Evolutionary conservation across 2,888 invertebrate genomes (phyloP).

Genomic region (Mythimna loreyi): DNA sequence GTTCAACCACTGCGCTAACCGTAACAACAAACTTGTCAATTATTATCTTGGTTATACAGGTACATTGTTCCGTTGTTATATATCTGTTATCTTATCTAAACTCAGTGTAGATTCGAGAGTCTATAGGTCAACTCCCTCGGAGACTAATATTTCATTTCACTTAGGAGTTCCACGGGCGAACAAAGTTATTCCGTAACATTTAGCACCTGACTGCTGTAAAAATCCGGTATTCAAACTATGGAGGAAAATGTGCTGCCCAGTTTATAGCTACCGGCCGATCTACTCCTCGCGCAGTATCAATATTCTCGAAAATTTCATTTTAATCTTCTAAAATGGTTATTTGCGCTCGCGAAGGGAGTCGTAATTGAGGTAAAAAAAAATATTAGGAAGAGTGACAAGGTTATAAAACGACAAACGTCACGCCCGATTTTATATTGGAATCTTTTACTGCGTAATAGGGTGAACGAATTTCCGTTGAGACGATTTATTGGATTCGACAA

Average conservation of each 20-base stretch:
- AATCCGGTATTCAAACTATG: constrained; percentile 53
- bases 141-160: constrained; percentile 48
- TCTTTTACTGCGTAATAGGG: constrained; percentile 84
- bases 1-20: no score
- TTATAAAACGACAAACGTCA: constrained; percentile 87
- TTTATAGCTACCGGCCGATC: constrained; percentile 63
- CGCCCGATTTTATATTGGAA: constrained; percentile 85
- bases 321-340: constrained; percentile 84
- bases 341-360: constrained; percentile 81
- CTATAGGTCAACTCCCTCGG: constrained; percentile 29
- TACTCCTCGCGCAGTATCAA: constrained; percentile 74
- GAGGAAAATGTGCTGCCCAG: constrained; percentile 54
- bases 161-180: constrained; percentile 34
- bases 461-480: constrained; percentile 73
- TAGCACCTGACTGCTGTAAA: constrained; percentile 60
- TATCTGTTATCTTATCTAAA: constrained; percentile 24
- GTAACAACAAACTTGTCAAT: constrained; percentile 1
- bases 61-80: constrained; percentile 13
- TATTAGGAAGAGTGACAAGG: constrained; percentile 86
- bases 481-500: constrained; percentile 77
- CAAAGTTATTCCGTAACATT: constrained; percentile 60
- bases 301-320: constrained; percentile 83
- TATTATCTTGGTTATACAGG: constrained; percentile 23
- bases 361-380: constrained; percentile 86
- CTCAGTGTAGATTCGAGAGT: constrained; percentile 15